Percentiles rank a stretch among this genome's conserved stretches.
Evolutionary conservation across 2,888 invertebrate species (phyloP).

Genomic region (Volucella inanis): DNA sequence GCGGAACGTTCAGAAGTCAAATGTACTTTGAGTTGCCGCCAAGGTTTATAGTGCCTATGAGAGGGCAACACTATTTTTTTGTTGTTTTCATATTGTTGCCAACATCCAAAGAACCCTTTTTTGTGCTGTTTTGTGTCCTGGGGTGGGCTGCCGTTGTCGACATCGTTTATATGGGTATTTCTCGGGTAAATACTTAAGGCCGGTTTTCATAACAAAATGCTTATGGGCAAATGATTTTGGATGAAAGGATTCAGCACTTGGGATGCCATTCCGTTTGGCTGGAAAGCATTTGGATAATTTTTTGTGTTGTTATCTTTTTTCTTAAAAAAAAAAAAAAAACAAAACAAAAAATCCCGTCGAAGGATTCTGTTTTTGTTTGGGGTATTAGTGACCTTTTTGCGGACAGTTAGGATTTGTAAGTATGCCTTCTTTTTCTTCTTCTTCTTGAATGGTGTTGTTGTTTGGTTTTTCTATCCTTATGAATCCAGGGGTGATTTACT

Average conservation of each 20-base stretch:
- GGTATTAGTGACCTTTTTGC: slow-evolving; percentile 56
- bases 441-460: neutral
- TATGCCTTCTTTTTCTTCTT: slow-evolving; percentile 5
- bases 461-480: neutral
- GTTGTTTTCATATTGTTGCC: slow-evolving; percentile 12
- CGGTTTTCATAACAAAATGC: slow-evolving; percentile 63
- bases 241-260: slow-evolving; percentile 66
- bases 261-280: slow-evolving; percentile 46
- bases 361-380: slow-evolving; percentile 15
- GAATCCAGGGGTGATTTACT: slow-evolving; percentile 29
- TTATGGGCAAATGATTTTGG: slow-evolving; percentile 68
- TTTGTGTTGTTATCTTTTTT: neutral
- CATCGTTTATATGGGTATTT: slow-evolving; percentile 53
- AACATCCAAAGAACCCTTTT: slow-evolving; percentile 29
- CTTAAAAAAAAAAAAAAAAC: neutral
- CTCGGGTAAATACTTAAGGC: slow-evolving; percentile 59
- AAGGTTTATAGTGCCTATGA: slow-evolving; percentile 33
- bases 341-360: slow-evolving; percentile 17
- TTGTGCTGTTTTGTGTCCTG: neutral
- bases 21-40: slow-evolving; percentile 51
- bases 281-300: slow-evolving; percentile 10
- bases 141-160: slow-evolving; percentile 5
- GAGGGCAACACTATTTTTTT: slow-evolving; percentile 33
- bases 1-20: slow-evolving; percentile 64
- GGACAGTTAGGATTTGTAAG: slow-evolving; percentile 45